Evolutionary conservation across 2,797 vertebrate genomes (phyloP).

Genomic region (Chanos chanos): DNA sequence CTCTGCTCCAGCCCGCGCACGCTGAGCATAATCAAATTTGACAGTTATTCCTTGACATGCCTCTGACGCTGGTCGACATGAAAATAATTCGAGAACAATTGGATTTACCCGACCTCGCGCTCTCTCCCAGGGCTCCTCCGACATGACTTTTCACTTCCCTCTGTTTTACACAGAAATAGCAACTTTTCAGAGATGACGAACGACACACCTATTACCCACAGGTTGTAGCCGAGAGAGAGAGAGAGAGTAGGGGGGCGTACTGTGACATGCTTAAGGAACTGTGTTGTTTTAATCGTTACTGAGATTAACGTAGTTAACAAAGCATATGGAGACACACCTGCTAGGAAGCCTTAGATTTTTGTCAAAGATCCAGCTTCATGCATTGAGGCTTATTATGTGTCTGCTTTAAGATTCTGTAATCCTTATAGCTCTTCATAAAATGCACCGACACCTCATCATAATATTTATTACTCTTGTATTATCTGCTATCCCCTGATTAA

Average conservation of each 20-base stretch:
- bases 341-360: no score
- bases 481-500: no score
- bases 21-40: constrained; percentile 47
- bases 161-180: constrained; percentile 29
- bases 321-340: constrained; percentile 66
- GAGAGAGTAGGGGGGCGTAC: constrained; percentile 13
- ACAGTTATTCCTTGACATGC: constrained; percentile 39
- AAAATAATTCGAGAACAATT: constrained; percentile 60
- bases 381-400: no score
- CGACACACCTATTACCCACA: no score
- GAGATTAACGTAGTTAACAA: constrained; percentile 58
- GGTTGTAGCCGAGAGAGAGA: constrained; percentile 42
- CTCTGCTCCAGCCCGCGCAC: constrained; percentile 18
- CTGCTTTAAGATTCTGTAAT: no score
- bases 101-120: constrained; percentile 42
- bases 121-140: constrained; percentile 33
- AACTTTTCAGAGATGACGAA: no score
- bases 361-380: no score
- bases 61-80: constrained; percentile 50
- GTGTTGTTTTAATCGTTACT: constrained; percentile 55
- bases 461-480: no score
- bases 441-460: no score
- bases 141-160: constrained; percentile 57
- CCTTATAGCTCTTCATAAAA: no score
- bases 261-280: constrained; percentile 46